Percentiles rank a stretch among this genome's conserved stretches.
These are phyloP conservation scores for Gopherus flavomarginatus DNA, from an alignment of 2,113 vertebrate species.

Conservation along the genomic window DNA sequence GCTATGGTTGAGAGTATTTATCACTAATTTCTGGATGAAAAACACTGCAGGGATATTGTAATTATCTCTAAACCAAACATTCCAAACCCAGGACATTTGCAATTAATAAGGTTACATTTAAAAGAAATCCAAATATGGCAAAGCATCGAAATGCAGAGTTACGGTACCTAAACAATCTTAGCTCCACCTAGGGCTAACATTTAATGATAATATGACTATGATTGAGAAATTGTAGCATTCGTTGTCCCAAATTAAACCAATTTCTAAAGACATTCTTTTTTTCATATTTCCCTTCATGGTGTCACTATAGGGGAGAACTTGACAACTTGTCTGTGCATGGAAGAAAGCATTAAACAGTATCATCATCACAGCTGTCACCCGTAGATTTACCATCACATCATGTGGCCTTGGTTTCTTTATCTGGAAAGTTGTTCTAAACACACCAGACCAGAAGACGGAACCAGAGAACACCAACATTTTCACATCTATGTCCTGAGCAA, in stretches of 20 bases:
- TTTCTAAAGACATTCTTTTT: not conserved
- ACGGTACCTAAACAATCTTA: not conserved
- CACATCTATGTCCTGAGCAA: not conserved
- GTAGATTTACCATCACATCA: not conserved
- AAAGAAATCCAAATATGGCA: not conserved
- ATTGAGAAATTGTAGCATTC: not conserved
- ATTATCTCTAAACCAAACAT: not conserved
- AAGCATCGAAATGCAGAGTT: not conserved
- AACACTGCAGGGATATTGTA: not conserved
- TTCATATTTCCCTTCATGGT: not conserved
- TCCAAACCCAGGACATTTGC: not conserved
- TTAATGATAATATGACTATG: not conserved
- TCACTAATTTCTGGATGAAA: not conserved
- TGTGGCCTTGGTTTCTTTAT: not conserved
- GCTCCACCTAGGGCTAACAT: accelerated
- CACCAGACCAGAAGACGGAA: not conserved
- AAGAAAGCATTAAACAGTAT: not conserved
- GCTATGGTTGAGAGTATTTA: not conserved
- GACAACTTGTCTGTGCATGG: not conserved
- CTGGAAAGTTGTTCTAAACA: not conserved
- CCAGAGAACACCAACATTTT: not conserved
- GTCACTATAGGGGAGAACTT: not conserved
- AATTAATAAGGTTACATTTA: not conserved
- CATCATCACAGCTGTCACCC: not conserved
- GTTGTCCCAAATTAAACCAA: not conserved